Conservation (phyloP, 2,797 vertebrate genomes). For the Oreortyx pictus region DNA sequence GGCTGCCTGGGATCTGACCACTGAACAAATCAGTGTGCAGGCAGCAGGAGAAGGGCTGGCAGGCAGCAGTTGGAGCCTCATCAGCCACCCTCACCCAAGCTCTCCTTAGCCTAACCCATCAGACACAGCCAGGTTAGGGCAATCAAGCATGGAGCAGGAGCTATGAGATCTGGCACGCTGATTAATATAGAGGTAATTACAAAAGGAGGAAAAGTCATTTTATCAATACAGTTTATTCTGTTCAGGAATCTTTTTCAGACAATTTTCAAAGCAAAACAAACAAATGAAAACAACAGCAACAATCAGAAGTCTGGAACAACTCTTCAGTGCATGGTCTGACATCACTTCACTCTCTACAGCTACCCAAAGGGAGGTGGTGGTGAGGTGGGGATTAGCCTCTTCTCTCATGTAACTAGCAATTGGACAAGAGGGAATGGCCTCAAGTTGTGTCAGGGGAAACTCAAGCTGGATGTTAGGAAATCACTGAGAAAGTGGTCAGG, state of each 20-base stretch:
- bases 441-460: no score
- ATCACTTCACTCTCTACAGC: neutral
- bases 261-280: neutral
- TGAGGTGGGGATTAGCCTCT: no score
- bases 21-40: neutral
- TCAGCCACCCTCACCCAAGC: neutral
- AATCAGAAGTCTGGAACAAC: neutral
- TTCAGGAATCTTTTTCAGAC: neutral
- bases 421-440: no score
- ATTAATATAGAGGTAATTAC: neutral
- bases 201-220: neutral
- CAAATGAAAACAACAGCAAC: no score
- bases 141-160: accelerated
- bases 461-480: no score
- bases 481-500: no score
- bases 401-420: no score
- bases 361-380: no score
- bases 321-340: neutral
- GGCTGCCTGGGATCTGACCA: neutral
- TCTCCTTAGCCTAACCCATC: neutral
- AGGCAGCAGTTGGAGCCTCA: neutral
- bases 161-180: neutral
- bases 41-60: neutral
- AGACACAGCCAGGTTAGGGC: neutral
- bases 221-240: neutral